Base-by-base conservation (phyloP, 2,888 invertebrate species). In the Drosophila pegasa region DNA sequence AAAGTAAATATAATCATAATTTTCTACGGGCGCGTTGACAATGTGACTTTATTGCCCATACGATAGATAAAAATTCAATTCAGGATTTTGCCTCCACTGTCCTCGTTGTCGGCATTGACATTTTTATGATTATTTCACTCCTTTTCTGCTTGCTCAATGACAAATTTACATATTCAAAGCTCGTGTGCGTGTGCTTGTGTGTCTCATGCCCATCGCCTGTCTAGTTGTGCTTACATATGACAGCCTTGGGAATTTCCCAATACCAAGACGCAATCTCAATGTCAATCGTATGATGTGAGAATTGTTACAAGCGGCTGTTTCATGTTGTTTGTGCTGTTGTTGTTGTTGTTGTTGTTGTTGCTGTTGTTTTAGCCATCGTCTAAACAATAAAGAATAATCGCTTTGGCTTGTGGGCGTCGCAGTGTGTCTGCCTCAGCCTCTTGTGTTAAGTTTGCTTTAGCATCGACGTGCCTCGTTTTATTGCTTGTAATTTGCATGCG, bases 51-150 rank as follows among this genome's bases (percentile, higher is more conserved):
- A 89, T 88, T 83, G 83, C 80, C 80, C 43, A 80, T 80, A 84
- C 66, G 87, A 82, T 84, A 81, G 82, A 91, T 91, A 91, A 91
- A 91, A 91, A 91, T 91, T 91, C 92, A 91, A 91, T 91, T 91
- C 91, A 89, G 88, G 82, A 82, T 90, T 87, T 72, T 74, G 63
- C 66, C 62, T 43, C 48, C 18, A 25, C 8, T 10, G 16, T 14
- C n/a, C 22, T 22, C 20, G 14, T 22, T 45, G 50, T 63, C 50
- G 61, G 65, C 71, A 71, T 75, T 81, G 88, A 76, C 87, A 81
- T 86, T 89, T 90, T 90, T 91, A 90, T 91, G 87, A 90, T 90
- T 89, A 89, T 90, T 90, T 91, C 77, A 90, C 90, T 91, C 89
- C 83, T 90, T 89, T 90, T 67, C 55, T 87, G 78, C 82, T 80